A percentile compares a stretch with the other conserved stretches of the same genome.
These are phyloP conservation scores for Himalopsyche tibetana DNA, from an alignment of 2,888 invertebrate species.

Conservation along the genomic window DNA sequence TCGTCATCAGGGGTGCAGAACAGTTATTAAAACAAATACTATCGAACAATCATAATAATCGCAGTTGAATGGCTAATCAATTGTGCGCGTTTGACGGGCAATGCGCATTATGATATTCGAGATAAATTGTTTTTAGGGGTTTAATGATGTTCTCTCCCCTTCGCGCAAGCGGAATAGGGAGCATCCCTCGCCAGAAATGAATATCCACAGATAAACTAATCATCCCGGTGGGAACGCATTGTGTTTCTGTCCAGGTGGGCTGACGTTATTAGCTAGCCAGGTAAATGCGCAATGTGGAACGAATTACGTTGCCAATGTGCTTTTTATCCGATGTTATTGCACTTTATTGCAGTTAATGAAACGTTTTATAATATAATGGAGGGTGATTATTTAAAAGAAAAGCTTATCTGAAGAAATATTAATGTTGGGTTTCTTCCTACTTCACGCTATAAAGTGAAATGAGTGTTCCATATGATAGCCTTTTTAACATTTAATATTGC, in stretches of 20 bases:
- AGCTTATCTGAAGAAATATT: no score
- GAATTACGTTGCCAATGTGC: conserved; percentile 55
- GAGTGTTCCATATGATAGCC: no score
- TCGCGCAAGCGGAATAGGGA: neutral
- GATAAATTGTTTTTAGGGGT: conserved; percentile 47
- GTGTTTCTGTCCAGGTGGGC: conserved; percentile 55
- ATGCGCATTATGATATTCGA: conserved; percentile 27
- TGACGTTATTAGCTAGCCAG: conserved; percentile 21
- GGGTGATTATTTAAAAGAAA: no score
- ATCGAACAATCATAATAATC: conserved; percentile 36
- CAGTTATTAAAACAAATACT: conserved; percentile 37
- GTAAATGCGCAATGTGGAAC: conserved; percentile 40
- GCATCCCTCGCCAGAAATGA: conserved; percentile 35
- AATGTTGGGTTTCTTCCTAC: no score
- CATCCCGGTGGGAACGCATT: conserved; percentile 56
- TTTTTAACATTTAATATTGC: no score
- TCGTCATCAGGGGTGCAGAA: neutral
- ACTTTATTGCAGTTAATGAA: conserved; percentile 60
- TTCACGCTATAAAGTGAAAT: neutral
- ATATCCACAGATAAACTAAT: conserved; percentile 52
- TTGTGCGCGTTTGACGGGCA: conserved; percentile 23
- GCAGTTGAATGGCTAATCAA: conserved; percentile 41
- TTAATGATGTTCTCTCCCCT: conserved; percentile 22
- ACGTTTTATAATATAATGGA: neutral
- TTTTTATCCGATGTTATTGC: conserved; percentile 44